Conservation (phyloP, 2,888 invertebrate genomes). For the Drosophila atripex region DNA sequence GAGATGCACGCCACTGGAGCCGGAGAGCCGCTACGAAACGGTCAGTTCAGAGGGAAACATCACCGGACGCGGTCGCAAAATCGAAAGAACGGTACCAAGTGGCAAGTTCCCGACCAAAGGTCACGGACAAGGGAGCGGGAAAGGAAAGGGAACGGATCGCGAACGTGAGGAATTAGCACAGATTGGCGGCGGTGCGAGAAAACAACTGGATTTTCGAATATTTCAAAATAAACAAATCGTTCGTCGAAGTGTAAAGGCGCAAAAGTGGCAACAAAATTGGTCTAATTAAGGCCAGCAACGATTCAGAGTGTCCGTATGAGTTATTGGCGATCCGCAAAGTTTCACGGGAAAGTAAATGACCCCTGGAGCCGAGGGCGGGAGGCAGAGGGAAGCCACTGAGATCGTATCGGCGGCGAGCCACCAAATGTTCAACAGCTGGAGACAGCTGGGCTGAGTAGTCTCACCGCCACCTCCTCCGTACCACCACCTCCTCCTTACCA, state of each 20-base stretch:
- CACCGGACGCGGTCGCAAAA: constrained; percentile 54
- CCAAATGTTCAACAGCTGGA: constrained; percentile 54
- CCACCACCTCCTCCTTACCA: not conserved
- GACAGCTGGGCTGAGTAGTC: constrained; percentile 17
- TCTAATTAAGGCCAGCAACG: constrained; percentile 17
- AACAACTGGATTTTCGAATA: constrained; percentile 61
- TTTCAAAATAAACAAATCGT: constrained; percentile 46
- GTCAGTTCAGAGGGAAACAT: constrained; percentile 65
- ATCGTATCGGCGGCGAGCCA: constrained; percentile 40
- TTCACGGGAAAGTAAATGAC: constrained; percentile 24
- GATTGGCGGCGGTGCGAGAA: constrained; percentile 59
- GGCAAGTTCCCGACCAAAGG: constrained; percentile 22
- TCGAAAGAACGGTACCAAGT: constrained; percentile 16
- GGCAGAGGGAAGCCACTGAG: not conserved
- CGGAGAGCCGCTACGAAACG: constrained; percentile 20
- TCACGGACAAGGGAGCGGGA: constrained; percentile 4
- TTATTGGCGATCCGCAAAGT: constrained; percentile 28
- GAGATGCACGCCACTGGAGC: constrained; percentile 18
- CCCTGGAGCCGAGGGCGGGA: not conserved
- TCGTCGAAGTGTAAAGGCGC: constrained; percentile 15
- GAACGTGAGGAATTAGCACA: constrained; percentile 42
- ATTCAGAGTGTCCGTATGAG: constrained; percentile 20
- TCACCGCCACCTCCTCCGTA: not conserved
- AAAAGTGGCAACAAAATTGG: constrained; percentile 23
- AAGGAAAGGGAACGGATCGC: constrained; percentile 5